Base-by-base conservation (phyloP, 1,140 invertebrate species). In the Bathynomus jamesi region DNA sequence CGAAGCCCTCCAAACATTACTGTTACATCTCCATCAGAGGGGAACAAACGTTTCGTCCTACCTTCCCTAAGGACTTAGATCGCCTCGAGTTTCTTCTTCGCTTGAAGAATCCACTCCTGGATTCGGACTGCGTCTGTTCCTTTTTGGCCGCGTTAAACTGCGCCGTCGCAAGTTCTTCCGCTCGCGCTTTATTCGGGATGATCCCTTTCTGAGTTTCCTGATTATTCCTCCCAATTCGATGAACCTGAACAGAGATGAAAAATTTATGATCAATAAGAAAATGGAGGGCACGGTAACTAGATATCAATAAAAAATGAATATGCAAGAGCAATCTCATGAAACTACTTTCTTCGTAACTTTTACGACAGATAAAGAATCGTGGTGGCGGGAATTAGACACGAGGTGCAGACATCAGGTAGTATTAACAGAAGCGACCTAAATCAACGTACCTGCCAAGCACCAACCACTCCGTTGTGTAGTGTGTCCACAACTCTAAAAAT, bases 401-500 rank as follows among this genome's bases (percentile, higher is more conserved):
- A n/a, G n/a, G n/a, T n/a, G n/a, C n/a, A n/a, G n/a, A n/a, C n/a
- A n/a, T n/a, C n/a, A n/a, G n/a, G n/a, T n/a, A n/a, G n/a, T n/a
- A n/a, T n/a, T n/a, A n/a, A n/a, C n/a, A n/a, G n/a, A n/a, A n/a
- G n/a, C n/a, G n/a, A n/a, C n/a, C n/a, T n/a, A n/a, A n/a, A n/a
- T n/a, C n/a, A n/a, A n/a, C 61, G 21, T 4, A 96, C 96, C 81
- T 98, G 91, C 97, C 97, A 99, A 4, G 93, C 92, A 0, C 96
- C 97, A 0, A 99, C 95, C 0, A 96, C 93, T 0, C 96, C 96
- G 80, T 96, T 95, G 82, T 96, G 93, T 40, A 99, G 83, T 11
- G 96, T 99, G 80, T 99, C 96, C 32, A 96, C 89, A 0, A 99
- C 94, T 79, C 96, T 94, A 82, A 99, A 98, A 4, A 99, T 91